phyloP scores from a whole-genome alignment of 2,888 invertebrate species.

The Bimastos eiseni region DNA sequence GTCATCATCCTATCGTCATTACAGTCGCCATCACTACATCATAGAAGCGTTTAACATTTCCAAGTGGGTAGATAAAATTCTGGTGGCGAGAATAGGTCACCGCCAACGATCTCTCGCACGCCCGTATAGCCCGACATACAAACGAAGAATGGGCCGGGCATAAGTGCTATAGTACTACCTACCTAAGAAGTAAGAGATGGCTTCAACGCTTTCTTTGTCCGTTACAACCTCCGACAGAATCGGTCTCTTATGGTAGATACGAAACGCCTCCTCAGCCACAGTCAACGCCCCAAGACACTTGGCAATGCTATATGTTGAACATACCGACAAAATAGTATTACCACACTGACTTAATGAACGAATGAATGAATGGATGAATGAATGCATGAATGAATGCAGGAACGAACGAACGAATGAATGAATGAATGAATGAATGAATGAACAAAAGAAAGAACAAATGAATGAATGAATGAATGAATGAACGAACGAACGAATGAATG shows the following conservation, averaged over 20 bases:
- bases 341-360: background rate
- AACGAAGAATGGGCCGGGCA: background rate
- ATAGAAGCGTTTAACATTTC: too few species aligned
- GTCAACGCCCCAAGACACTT: constrained; percentile 61
- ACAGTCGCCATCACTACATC: background rate
- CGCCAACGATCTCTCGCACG: background rate
- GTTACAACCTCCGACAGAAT: constrained; percentile 61
- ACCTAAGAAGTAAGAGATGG: constrained; percentile 63
- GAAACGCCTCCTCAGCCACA: constrained; percentile 55
- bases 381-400: too few species aligned
- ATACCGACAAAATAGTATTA: background rate
- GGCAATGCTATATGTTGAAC: constrained; percentile 57
- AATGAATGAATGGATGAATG: too few species aligned
- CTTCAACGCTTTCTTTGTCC: constrained; percentile 62
- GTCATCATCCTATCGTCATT: too few species aligned
- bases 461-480: too few species aligned
- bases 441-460: too few species aligned
- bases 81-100: background rate
- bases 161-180: constrained; percentile 25
- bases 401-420: too few species aligned
- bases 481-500: too few species aligned
- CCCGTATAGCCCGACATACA: background rate
- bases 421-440: too few species aligned
- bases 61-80: background rate
- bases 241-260: constrained; percentile 51